Evolutionary conservation across 2,113 vertebrate species (phyloP), one percentile per base, ranked within the genome.

Genomic region (Tychaedon coryphoeus): DNA sequence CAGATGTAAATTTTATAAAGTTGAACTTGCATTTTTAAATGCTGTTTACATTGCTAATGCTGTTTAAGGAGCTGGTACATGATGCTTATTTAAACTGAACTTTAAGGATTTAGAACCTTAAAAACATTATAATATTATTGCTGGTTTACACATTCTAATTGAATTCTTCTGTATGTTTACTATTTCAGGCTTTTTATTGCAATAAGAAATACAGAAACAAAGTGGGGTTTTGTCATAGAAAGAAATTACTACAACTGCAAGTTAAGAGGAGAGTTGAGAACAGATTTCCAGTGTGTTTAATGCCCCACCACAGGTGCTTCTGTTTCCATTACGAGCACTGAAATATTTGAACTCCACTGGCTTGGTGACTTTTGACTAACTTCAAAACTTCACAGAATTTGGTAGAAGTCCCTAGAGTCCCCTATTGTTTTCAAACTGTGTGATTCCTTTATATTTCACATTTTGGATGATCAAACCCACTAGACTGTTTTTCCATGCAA

Each of bases 1-100:
- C 95, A 96, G 94, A 93, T 70, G 86, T 85, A 90, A 66, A 66
- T 92, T 91, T 95, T 90, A 77, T 92, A 67, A 93, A 94, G 88
- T 66, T 95, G 58, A 93, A 73, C 62, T 83, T 96, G 87, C 64
- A 73, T 96, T 92, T 94, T 93, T 84, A 89, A 96, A 92, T 73
- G 70, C 47, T 91, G 80, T 95, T 97, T 97, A 93, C 65, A 75
- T 77, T 95, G 90, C 83, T 88, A 90, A 67, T 0, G 0, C 76
- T 92, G 69, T 54, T 96, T 90, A 94, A 92, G 86, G 79, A 93
- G 85, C 72, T 90, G 34, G 72, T 80, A 88, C 76, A 74, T 84
- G 69, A 34, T 14, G 6, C 87, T 96, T 96, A 80, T 93, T 96
- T 95, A 92, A 91, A 82, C 53, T 81, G 65, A 95, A 65, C 53